These are phyloP conservation scores for Azemiops feae DNA, from an alignment of 2,113 vertebrate species.

Conservation along the genomic window DNA sequence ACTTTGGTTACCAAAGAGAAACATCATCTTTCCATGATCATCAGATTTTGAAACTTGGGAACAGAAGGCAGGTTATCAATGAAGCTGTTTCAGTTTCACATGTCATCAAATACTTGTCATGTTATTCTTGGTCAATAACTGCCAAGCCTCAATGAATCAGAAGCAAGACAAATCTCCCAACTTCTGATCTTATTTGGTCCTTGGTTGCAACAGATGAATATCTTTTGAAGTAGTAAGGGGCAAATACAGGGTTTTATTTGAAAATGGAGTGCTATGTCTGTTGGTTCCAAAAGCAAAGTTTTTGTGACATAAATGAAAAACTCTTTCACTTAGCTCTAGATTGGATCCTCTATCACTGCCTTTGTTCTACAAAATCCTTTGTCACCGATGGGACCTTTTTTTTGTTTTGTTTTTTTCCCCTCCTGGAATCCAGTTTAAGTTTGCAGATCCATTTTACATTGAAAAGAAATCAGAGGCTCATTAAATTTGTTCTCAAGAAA, in stretches of 20 bases:
- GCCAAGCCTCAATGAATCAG: not conserved
- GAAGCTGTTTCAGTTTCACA: no score
- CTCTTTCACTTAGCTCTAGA: slow-evolving; percentile 1
- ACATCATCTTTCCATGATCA: not conserved
- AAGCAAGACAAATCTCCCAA: not conserved
- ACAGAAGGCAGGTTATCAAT: not conserved
- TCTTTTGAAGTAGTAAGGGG: not conserved
- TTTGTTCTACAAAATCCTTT: not conserved
- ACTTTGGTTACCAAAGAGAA: not conserved
- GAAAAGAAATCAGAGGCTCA: not conserved
- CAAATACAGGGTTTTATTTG: slow-evolving; percentile 2
- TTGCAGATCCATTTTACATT: not conserved
- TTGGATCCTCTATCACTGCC: slow-evolving; percentile 1
- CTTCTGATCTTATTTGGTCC: not conserved
- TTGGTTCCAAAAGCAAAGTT: not conserved
- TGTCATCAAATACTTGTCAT: not conserved
- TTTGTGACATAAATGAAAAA: slow-evolving; percentile 20
- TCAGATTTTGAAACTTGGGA: not conserved
- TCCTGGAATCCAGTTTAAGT: not conserved
- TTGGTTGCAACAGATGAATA: not conserved
- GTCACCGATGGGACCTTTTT: not conserved
- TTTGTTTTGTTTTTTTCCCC: not conserved
- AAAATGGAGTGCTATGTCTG: not conserved
- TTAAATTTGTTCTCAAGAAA: not conserved
- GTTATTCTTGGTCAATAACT: not conserved